phyloP scores from a whole-genome alignment of 1,140 invertebrate genomes.

The Solenopsis fugax region DNA sequence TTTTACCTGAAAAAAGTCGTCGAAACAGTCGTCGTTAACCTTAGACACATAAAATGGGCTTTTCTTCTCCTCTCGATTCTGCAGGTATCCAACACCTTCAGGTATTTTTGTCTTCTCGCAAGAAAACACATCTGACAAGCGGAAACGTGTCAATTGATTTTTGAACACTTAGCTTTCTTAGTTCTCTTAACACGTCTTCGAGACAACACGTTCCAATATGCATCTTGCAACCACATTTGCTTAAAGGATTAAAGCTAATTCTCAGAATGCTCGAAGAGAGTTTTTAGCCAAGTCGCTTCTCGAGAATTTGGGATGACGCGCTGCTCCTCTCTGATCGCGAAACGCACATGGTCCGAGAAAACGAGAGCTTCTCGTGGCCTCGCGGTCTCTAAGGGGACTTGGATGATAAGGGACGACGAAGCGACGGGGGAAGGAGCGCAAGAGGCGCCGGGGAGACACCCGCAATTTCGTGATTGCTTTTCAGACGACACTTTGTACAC shows the following conservation, averaged over 20 bases:
- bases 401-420: background rate
- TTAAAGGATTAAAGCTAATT: conserved; percentile 6
- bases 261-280: background rate
- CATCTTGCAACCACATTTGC: background rate
- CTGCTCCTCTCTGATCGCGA: background rate
- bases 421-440: conserved; percentile 28
- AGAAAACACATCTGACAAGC: background rate
- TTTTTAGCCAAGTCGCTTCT: background rate
- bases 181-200: background rate
- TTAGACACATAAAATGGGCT: background rate
- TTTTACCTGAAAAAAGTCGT: conserved; percentile 28
- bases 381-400: conserved; percentile 44
- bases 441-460: conserved; percentile 77
- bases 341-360: conserved; percentile 40
- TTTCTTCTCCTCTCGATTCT: background rate
- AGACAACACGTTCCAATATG: background rate
- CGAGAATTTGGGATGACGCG: background rate
- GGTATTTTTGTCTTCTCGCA: conserved; percentile 7
- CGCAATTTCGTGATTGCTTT: conserved; percentile 86
- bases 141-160: conserved; percentile 9
- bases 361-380: conserved; percentile 35
- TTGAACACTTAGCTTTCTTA: background rate
- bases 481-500: conserved; percentile 81
- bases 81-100: conserved; percentile 5
- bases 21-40: conserved; percentile 4